Evolutionary conservation across 2,113 vertebrate species (phyloP).

Genomic region (Salvator merianae): DNA sequence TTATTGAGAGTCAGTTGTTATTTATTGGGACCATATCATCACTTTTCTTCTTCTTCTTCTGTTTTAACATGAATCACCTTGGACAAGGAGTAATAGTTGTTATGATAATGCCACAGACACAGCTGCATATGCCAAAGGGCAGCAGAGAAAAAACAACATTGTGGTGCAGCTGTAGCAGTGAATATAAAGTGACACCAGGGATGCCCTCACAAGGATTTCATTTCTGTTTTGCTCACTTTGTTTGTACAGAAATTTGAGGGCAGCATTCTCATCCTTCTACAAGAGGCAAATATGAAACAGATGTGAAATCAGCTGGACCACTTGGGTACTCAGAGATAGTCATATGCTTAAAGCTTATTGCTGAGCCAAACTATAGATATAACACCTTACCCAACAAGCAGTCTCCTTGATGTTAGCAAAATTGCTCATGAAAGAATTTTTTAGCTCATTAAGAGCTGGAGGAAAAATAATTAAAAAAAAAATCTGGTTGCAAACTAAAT

Average conservation of each 20-base stretch:
- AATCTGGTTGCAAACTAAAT: neutral
- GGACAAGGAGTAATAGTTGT: conserved; percentile 7
- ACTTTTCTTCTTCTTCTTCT: neutral
- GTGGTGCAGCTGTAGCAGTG: neutral
- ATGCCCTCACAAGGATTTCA: neutral
- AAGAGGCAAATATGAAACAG: conserved; percentile 2
- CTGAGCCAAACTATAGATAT: conserved; percentile 12
- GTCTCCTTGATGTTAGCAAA: conserved; percentile 15
- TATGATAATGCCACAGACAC: conserved; percentile 12
- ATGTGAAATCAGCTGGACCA: conserved; percentile 17
- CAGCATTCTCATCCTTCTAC: neutral
- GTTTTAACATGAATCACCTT: neutral
- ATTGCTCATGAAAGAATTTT: neutral
- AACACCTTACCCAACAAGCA: conserved; percentile 4
- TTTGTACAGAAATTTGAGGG: conserved; percentile 6
- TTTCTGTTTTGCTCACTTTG: neutral
- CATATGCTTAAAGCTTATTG: neutral
- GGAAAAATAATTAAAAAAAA: neutral
- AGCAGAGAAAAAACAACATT: neutral
- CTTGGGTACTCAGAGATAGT: neutral
- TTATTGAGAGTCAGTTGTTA: neutral
- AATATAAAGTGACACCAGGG: neutral
- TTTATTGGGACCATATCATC: neutral
- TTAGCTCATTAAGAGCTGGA: neutral
- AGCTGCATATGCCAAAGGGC: neutral